These are phyloP conservation scores for Artibeus jamaicensis DNA, from an alignment of 2,797 vertebrate species.

Conservation along the genomic window DNA sequence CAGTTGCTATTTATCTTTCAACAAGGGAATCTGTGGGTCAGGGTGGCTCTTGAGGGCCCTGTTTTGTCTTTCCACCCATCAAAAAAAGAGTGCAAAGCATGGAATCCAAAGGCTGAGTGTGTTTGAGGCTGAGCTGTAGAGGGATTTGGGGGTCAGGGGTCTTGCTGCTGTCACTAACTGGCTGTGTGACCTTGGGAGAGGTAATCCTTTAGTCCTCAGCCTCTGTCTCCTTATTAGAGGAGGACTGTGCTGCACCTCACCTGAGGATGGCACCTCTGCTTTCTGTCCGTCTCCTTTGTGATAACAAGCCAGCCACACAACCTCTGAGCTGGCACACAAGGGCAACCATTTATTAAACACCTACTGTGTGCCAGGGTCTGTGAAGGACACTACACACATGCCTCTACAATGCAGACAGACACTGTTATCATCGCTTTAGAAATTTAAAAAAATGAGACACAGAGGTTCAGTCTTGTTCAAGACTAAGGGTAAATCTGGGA, in stretches of 20 bases:
- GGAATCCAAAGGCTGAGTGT: neutral
- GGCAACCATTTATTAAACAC: neutral
- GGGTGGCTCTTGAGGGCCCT: neutral
- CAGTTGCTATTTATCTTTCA: neutral
- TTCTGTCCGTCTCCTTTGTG: neutral
- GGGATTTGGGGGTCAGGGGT: neutral
- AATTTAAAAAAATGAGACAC: constrained; percentile 55
- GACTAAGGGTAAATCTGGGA: constrained; percentile 54
- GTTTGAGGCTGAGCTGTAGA: neutral
- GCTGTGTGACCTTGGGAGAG: neutral
- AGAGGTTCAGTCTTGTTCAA: constrained; percentile 55
- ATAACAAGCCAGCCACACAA: neutral
- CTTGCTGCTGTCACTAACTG: neutral
- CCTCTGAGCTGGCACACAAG: neutral
- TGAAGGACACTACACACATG: neutral
- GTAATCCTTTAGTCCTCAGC: neutral
- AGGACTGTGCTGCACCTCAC: neutral
- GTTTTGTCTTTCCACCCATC: neutral
- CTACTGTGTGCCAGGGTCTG: neutral
- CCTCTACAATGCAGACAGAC: constrained; percentile 10
- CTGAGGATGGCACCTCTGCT: neutral
- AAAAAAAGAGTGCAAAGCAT: neutral
- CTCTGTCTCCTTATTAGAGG: neutral
- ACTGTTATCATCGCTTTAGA: constrained; percentile 61
- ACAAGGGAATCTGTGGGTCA: neutral